A percentile compares a stretch with the other conserved stretches of the same genome.
phyloP scores from a whole-genome alignment of 2,797 vertebrate genomes.

The Rhodeus uyekii region DNA sequence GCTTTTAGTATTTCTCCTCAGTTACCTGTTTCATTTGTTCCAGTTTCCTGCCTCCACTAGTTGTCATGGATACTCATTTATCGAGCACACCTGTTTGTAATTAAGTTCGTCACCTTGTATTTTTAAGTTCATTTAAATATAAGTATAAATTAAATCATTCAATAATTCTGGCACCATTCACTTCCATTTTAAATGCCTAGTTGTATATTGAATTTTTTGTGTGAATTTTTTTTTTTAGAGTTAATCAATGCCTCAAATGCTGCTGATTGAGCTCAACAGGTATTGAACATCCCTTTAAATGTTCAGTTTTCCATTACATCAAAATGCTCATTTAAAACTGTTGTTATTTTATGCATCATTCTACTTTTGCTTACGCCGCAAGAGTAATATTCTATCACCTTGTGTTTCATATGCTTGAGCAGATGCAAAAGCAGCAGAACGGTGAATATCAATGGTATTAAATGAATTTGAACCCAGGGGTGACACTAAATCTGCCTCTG shows the following conservation, averaged over 20 bases:
- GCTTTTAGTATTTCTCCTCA: not conserved
- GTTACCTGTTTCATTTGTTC: not conserved
- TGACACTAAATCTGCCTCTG: conserved; percentile 17
- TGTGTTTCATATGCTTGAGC: not conserved
- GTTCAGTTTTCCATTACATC: not conserved
- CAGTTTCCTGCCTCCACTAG: not conserved
- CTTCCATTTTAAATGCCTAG: no score
- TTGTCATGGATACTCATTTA: no score
- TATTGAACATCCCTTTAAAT: not conserved
- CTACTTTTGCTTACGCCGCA: no score
- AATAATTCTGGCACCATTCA: no score
- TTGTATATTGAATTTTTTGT: no score
- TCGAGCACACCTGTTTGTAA: not conserved
- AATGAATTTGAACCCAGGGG: conserved; percentile 22
- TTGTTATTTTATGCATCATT: not conserved
- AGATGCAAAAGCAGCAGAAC: not conserved
- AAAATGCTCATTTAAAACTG: not conserved
- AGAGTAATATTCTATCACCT: conserved; percentile 12
- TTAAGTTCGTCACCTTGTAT: not conserved
- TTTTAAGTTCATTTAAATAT: no score
- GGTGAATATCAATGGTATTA: conserved; percentile 34
- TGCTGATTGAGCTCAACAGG: not conserved
- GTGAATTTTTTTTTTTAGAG: not conserved
- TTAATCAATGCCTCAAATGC: no score
- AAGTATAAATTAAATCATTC: no score